A percentile compares a stretch with the other conserved stretches of the same genome.
These are phyloP conservation scores for Chalcosyrphus nemorum DNA, from an alignment of 2,888 invertebrate species.

Conservation along the genomic window DNA sequence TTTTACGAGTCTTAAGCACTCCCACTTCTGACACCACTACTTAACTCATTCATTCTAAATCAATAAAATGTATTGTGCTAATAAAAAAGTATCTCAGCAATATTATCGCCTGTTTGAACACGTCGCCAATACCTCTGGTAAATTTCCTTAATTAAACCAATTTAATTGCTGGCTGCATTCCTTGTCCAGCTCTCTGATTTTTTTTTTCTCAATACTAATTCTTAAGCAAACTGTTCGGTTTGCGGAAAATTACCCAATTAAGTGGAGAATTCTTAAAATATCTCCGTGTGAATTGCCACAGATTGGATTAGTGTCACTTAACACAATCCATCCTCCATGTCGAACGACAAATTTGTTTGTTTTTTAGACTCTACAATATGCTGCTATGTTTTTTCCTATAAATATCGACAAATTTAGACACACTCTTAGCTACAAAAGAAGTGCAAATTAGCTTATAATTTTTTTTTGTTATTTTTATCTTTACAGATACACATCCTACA, in stretches of 20 bases:
- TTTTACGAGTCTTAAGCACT: no score
- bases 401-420: conserved; percentile 2
- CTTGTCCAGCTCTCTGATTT: background rate
- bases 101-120: background rate
- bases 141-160: background rate
- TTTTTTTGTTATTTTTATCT: conserved; percentile 10
- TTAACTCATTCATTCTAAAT: background rate
- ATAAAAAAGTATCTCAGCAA: background rate
- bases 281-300: conserved; percentile 52
- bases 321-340: conserved; percentile 34
- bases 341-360: conserved; percentile 46
- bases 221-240: conserved; percentile 21
- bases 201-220: conserved; percentile 40
- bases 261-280: conserved; percentile 38
- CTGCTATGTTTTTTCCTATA: background rate
- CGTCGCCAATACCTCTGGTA: background rate
- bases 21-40: no score
- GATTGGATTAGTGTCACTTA: conserved; percentile 65
- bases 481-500: conserved; percentile 38
- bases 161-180: background rate
- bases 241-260: conserved; percentile 69
- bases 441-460: conserved; percentile 29
- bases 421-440: conserved; percentile 31
- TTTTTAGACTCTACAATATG: background rate
- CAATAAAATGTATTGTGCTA: background rate